These are phyloP conservation scores for Lates japonicus DNA, from an alignment of 2,797 vertebrate genomes.

Conservation along the genomic window DNA sequence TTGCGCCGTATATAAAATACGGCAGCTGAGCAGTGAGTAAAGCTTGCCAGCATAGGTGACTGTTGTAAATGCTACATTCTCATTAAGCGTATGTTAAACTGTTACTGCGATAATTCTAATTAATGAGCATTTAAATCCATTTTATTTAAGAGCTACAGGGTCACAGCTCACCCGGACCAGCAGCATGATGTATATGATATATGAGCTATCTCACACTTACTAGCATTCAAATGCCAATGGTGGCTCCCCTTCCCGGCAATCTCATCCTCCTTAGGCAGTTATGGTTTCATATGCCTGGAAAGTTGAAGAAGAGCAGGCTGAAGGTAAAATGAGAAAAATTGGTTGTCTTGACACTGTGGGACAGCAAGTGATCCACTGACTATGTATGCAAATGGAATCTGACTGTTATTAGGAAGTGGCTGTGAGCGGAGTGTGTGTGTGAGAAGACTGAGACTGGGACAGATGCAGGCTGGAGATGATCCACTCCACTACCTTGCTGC, in stretches of 20 bases:
- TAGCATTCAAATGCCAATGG: constrained; percentile 69
- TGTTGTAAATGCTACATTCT: constrained; percentile 35
- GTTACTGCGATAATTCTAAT: constrained; percentile 17
- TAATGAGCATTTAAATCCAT: constrained; percentile 37
- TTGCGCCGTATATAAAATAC: too few species aligned
- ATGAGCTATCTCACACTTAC: constrained; percentile 45
- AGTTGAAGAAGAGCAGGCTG: constrained; percentile 53
- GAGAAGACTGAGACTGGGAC: constrained; percentile 85
- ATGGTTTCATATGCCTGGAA: constrained; percentile 70
- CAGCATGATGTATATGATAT: constrained; percentile 49
- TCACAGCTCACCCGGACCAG: constrained; percentile 54
- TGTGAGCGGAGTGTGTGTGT: constrained; percentile 45
- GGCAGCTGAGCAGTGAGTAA: constrained; percentile 62
- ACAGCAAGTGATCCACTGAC: constrained; percentile 61
- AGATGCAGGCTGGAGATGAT: constrained; percentile 95
- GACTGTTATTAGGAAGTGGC: constrained; percentile 58
- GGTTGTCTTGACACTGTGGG: constrained; percentile 54
- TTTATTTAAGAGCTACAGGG: constrained; percentile 45
- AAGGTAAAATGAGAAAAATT: constrained; percentile 59
- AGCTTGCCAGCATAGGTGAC: constrained; percentile 22
- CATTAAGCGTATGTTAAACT: constrained; percentile 28
- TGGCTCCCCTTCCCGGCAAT: constrained; percentile 64
- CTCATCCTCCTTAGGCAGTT: constrained; percentile 70
- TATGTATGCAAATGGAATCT: constrained; percentile 67
- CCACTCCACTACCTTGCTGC: constrained; percentile 98